Evolutionary conservation across 2,888 invertebrate genomes (phyloP), one percentile per base, ranked within the genome.

Genomic region (Heliconius cydno): DNA sequence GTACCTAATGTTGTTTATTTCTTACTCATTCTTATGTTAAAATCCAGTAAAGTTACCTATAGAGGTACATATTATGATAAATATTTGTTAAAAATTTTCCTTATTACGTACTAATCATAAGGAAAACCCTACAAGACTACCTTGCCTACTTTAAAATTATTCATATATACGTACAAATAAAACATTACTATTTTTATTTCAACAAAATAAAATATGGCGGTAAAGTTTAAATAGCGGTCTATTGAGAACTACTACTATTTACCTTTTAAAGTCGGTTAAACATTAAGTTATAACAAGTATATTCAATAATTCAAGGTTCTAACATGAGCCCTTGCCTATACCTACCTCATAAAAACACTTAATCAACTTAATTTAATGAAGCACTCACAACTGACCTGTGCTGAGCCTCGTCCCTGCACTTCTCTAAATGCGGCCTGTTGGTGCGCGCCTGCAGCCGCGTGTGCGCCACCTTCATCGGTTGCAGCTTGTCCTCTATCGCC

Each of bases 401-500:
- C 89, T 98, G 98, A 70, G 97, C 98, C 81, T 96, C 96, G 93
- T 98, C 98, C 88, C 98, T 96, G 94, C 98, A 98, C 84, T 98
- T 96, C 94, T 99, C 99, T 4, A 98, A 96, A 84, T 98, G 98
- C 82, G 98, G 98, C 41, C 99, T 96, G 94, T 98, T 98, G 82
- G 97, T 97, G 84, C 99, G 95, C 30, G 98, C 98, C 92, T 99
- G 98, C 82, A 99, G 96, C 82, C 99, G 96, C 0, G 98, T 98
- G 90, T 99, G 98, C 2, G 98, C 98, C 68, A 98, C 98, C 92
- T 97, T 97, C 92, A 98, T 95, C 1, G 97, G 97, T 90, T 96
- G 96, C 85, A 97, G 96, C 92, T 99, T 99, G 93, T 99, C 98
- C 85, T 97, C 96, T 85, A 99, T 98, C 2, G 98, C 97, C 94